Evolutionary conservation across 1,140 invertebrate species (phyloP), one percentile per base, ranked within the genome.

Genomic region (Acromyrmex charruanus): DNA sequence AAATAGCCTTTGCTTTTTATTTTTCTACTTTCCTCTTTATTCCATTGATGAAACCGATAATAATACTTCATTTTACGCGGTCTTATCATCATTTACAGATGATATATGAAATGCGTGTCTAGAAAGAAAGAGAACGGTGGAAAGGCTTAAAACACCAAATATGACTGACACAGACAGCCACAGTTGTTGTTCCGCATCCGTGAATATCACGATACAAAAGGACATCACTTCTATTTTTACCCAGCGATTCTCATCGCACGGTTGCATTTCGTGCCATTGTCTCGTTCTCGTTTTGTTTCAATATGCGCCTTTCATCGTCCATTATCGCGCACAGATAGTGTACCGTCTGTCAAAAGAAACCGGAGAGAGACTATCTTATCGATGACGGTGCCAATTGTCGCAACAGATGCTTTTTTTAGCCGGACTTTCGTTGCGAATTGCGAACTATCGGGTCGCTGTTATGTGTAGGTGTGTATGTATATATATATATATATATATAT

Each of bases 201-300:
- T n/a, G 69, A 31, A 84, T 75, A 12, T 49, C 39, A 35, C 69
- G 80, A 35, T 74, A 61, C 68, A 74, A 75, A 74, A 74, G 80
- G 39, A 84, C 69, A 35, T 51, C 58, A 58, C 14, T 51, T 74
- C 55, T 75, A 84, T 75, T 84, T 84, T 75, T 75, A 18, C 39
- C 39, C 25, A 55, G 35, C 55, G 55, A 84, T 84, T 84, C 44
- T 75, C 80, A 75, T 75, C 44, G 69, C 53, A n/a, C 25, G 39
- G 68, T 68, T 75, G 69, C 80, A 75, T 75, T 75, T 59, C 55
- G 55, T 68, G 69, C 39, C 39, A 75, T 84, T 84, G 80, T 84
- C 69, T 75, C 69, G 31, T 71, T 71, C 49, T 74, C 39, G 68
- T 84, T 84, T 74, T 75, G 55, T 84, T 61, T n/a, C 80, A 61